Base-by-base conservation (phyloP, 2,113 vertebrate genomes). In the Aspidoscelis tigris region DNA sequence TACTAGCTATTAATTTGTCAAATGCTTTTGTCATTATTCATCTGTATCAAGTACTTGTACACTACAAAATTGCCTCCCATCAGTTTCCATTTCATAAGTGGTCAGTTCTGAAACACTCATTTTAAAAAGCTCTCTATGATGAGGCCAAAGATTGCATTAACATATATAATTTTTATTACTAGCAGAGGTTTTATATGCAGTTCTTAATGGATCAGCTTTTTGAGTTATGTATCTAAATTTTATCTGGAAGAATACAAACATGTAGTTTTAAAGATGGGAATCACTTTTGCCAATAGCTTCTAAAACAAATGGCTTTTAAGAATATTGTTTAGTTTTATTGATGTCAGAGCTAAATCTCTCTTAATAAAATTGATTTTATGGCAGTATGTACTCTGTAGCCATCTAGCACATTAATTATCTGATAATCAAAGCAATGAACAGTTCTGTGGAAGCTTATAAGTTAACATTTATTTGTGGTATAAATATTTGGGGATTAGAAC, bases 101-200 rank as follows among this genome's bases (percentile, higher is more conserved):
- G 26, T 82, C 53, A 78, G 74, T 72, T 78, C 73, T 78, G 74
- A 85, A 85, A 80, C 21, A 43, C 21, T 68, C n/a, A 26, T 88
- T 83, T 85, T 65, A 77, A 76, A 84, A 7, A 1, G 18, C n/a
- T 1, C 50, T 21, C 44, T 53, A 71, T 58, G 41, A 86, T 65
- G 22, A 74, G 65, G 82, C 44, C 53, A 80, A 85, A 68, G 77
- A 85, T 61, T 78, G 72, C 0, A 1, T 5, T 55, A 68, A 78
- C 53, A 47, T 84, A 78, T 71, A 44, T 77, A 70, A 77, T n/a
- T 78, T 61, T 77, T 50, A 72, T 78, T 84, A 84, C 8, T 16
- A 55, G 3, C 14, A 71, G 43, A 39, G 41, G 74, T 50, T 77
- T 83, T 77, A 76, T 83, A 20, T 44, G 61, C 55, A 20, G 58